Evolutionary conservation across 2,113 vertebrate genomes (phyloP).

Genomic region (Aegotheles bennettii): DNA sequence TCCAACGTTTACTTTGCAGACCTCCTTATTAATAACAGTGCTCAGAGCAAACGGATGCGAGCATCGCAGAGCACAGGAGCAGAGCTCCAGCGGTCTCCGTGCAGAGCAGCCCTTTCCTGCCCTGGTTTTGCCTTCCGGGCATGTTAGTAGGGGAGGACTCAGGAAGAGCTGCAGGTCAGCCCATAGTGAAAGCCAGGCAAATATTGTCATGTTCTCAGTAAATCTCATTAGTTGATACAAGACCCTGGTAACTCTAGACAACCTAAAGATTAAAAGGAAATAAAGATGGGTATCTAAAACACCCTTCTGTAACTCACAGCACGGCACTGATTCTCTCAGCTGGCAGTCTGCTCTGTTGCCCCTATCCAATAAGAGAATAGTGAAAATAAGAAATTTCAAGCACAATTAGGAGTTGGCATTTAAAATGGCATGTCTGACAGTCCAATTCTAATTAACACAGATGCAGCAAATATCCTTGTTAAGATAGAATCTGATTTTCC

Average conservation of each 20-base stretch:
- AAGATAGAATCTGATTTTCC: not conserved
- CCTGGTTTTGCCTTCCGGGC: not conserved
- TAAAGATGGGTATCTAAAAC: not conserved
- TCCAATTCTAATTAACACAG: not conserved
- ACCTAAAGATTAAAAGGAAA: not conserved
- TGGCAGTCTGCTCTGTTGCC: not conserved
- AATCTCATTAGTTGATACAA: not conserved
- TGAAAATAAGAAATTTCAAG: not conserved
- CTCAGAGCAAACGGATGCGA: not conserved
- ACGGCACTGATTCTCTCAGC: not conserved
- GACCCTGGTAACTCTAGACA: not conserved
- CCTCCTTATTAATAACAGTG: not conserved
- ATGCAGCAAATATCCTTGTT: not conserved
- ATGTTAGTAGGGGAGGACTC: not conserved
- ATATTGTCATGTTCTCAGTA: not conserved
- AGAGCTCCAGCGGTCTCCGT: rapidly evolving
- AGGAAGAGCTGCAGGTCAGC: not conserved
- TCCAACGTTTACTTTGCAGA: not conserved
- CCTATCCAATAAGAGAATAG: not conserved
- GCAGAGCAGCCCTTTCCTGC: not conserved
- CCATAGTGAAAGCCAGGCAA: not conserved
- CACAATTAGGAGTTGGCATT: not conserved
- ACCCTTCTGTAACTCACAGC: not conserved
- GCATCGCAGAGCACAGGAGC: not conserved
- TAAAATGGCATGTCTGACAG: not conserved